Conservation (phyloP, 2,888 invertebrate species). For the Cataglyphis livida region DNA sequence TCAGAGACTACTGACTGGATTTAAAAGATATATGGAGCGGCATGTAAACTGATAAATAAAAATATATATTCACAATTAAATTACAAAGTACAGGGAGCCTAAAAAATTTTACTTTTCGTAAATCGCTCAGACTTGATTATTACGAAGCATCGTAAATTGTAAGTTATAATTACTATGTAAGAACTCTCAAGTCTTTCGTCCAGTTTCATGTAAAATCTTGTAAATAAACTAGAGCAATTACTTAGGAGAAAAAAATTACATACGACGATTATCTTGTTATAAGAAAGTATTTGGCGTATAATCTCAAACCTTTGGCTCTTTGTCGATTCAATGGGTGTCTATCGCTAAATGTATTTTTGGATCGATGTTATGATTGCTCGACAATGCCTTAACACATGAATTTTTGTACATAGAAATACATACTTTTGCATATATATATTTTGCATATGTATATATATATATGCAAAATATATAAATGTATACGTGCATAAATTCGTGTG, state of each 20-base stretch:
- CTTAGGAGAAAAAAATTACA: background rate
- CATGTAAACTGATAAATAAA: constrained; percentile 7
- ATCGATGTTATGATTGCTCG: background rate
- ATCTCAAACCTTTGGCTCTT: constrained; percentile 19
- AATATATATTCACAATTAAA: background rate
- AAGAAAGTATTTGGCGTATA: background rate
- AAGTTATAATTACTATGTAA: background rate
- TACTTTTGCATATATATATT: too few species aligned
- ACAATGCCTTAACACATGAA: too few species aligned
- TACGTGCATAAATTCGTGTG: too few species aligned
- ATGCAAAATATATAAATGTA: too few species aligned
- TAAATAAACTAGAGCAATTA: background rate
- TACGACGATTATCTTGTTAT: constrained; percentile 2
- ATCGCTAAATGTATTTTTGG: constrained; percentile 35
- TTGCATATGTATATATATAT: too few species aligned
- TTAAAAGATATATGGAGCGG: constrained; percentile 59
- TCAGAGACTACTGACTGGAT: background rate
- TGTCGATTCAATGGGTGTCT: constrained; percentile 2
- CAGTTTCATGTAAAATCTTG: constrained; percentile 31
- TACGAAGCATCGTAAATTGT: background rate
- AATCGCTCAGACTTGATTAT: background rate
- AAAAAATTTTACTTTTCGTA: constrained; percentile 39
- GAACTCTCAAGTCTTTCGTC: constrained; percentile 10
- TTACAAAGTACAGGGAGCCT: constrained; percentile 35
- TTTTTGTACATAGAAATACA: too few species aligned